These are phyloP conservation scores for Nettapus auritus DNA, from an alignment of 2,113 vertebrate genomes.

Conservation along the genomic window DNA sequence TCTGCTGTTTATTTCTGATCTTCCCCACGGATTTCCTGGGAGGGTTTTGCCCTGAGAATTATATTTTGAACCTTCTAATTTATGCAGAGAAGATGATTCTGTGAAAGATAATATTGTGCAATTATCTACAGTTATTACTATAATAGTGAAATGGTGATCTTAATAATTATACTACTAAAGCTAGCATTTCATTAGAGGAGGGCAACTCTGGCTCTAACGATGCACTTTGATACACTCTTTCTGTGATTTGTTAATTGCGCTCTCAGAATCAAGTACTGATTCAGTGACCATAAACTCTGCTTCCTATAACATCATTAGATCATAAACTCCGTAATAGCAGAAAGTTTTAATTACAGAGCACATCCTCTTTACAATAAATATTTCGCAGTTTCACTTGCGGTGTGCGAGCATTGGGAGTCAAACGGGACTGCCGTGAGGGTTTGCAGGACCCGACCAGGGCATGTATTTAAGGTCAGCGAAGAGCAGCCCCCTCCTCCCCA, in stretches of 20 bases:
- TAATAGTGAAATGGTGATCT: neutral
- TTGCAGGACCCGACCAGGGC: too few relatives aligned
- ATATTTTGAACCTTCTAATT: conserved; percentile 3
- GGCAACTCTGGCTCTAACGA: neutral
- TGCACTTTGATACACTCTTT: neutral
- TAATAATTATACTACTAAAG: neutral
- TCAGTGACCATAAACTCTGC: neutral
- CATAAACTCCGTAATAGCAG: neutral
- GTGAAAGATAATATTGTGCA: neutral
- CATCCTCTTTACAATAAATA: neutral
- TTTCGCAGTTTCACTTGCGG: neutral
- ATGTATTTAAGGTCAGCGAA: rapidly evolving
- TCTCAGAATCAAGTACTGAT: neutral
- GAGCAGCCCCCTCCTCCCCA: neutral
- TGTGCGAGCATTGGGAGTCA: neutral
- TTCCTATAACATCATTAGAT: neutral
- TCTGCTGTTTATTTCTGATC: neutral
- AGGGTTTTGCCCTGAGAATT: neutral
- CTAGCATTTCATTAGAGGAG: neutral
- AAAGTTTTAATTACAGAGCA: neutral
- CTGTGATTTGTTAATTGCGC: neutral
- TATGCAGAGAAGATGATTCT: neutral
- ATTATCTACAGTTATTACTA: conserved; percentile 9
- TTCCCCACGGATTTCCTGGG: neutral
- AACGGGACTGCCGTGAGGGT: rapidly evolving